Conservation (phyloP, 2,113 vertebrate genomes). For the Cephalophus harveyi region DNA sequence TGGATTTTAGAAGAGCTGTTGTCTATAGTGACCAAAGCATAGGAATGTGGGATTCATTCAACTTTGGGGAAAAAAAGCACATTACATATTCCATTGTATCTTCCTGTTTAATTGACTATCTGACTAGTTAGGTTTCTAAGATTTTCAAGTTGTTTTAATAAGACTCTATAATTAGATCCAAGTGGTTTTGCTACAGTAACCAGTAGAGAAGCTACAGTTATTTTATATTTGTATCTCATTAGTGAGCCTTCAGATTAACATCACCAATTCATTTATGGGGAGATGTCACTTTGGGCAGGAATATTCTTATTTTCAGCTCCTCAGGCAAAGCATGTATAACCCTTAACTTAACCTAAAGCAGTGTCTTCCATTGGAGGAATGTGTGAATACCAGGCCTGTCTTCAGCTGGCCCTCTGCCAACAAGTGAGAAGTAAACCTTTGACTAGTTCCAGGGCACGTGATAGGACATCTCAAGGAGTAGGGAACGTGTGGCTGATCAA, state of each 20-base stretch:
- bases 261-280: slow-evolving; percentile 35
- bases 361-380: slow-evolving; percentile 4
- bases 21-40: not conserved
- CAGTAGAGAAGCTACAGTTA: slow-evolving; percentile 31
- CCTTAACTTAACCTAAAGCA: slow-evolving; percentile 35
- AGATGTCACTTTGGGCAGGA: not conserved
- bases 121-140: slow-evolving; percentile 53
- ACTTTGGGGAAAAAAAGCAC: slow-evolving; percentile 32
- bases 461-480: not conserved
- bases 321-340: not conserved
- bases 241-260: slow-evolving; percentile 59
- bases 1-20: not conserved
- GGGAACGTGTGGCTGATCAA: not conserved
- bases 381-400: slow-evolving; percentile 27
- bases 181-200: slow-evolving; percentile 32
- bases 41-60: slow-evolving; percentile 3
- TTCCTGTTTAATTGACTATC: slow-evolving; percentile 68
- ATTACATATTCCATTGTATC: slow-evolving; percentile 78
- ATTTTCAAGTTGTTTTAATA: slow-evolving; percentile 62
- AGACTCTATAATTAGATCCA: slow-evolving; percentile 68
- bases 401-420: not conserved
- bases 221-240: slow-evolving; percentile 64
- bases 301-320: slow-evolving; percentile 31
- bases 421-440: not conserved
- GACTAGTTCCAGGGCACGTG: not conserved